Evolutionary conservation across 2,113 vertebrate species (phyloP).

Genomic region (Salminus brasiliensis): DNA sequence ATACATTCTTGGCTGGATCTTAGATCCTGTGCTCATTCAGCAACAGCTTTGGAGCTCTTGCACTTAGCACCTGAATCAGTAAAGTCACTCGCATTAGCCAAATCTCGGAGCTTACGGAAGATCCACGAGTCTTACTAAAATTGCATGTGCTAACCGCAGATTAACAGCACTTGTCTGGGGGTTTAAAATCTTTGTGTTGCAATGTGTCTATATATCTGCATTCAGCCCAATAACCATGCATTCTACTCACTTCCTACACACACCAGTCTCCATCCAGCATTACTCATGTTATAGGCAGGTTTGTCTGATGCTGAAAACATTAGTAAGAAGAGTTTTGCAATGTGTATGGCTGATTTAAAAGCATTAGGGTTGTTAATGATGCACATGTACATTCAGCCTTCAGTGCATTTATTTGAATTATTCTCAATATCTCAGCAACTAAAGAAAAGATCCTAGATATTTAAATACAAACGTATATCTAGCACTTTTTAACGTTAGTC

Average conservation of each 20-base stretch:
- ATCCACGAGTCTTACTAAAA: not conserved
- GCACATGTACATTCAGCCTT: no score
- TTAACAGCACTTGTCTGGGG: not conserved
- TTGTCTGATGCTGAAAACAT: no score
- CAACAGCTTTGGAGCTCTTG: constrained; percentile 1
- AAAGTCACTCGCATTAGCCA: not conserved
- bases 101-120: not conserved
- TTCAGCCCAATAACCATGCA: not conserved
- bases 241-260: not conserved
- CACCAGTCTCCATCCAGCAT: no score
- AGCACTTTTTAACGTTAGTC: no score
- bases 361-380: no score
- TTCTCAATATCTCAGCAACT: no score
- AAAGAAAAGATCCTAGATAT: no score
- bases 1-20: not conserved
- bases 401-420: no score
- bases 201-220: not conserved
- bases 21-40: constrained; percentile 1
- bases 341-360: no score
- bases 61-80: not conserved
- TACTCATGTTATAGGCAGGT: no score
- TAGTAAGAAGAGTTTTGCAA: no score
- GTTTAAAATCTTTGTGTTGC: not conserved
- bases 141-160: not conserved
- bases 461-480: no score